A percentile compares a stretch with the other conserved stretches of the same genome.
phyloP scores from a whole-genome alignment of 2,888 invertebrate genomes.

The Geotrupes spiniger region DNA sequence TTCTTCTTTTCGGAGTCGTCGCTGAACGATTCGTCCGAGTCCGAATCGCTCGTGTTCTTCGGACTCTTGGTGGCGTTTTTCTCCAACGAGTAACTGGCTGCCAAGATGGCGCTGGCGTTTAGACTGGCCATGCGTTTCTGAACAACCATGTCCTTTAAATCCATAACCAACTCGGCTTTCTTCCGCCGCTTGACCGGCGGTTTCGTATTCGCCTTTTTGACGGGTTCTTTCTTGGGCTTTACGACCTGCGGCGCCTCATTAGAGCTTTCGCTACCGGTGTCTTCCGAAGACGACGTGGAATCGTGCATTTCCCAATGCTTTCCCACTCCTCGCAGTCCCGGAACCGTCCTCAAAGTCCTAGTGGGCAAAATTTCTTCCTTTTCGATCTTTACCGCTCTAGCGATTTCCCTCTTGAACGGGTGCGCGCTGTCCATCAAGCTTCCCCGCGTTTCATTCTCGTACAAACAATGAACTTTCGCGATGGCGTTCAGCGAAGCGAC shows the following conservation, averaged over 20 bases:
- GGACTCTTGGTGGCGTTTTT: constrained; percentile 56
- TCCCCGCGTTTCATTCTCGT: constrained; percentile 81
- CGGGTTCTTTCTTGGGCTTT: constrained; percentile 43
- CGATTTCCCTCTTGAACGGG: constrained; percentile 28
- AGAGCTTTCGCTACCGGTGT: constrained; percentile 27
- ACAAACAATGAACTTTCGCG: constrained; percentile 87
- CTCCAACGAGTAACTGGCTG: constrained; percentile 78
- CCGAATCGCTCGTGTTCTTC: constrained; percentile 56
- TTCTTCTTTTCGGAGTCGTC: constrained; percentile 53
- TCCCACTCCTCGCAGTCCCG: constrained; percentile 72
- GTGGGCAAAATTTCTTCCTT: constrained; percentile 39
- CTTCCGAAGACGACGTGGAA: constrained; percentile 57
- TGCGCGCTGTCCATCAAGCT: constrained; percentile 59
- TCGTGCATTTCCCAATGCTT: constrained; percentile 84
- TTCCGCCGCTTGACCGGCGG: constrained; percentile 55
- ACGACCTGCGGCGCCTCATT: constrained; percentile 29
- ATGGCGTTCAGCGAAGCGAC: constrained; percentile 86
- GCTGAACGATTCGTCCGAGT: constrained; percentile 54
- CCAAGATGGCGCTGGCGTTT: constrained; percentile 86
- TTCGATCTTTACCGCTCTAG: constrained; percentile 28
- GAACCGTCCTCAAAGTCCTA: constrained; percentile 66
- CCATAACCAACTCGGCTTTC: constrained; percentile 67
- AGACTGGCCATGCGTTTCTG: constrained; percentile 88
- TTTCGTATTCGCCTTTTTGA: constrained; percentile 49
- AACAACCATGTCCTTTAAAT: constrained; percentile 83